Base-by-base conservation (phyloP, 2,797 vertebrate species). In the Mus minutoides region DNA sequence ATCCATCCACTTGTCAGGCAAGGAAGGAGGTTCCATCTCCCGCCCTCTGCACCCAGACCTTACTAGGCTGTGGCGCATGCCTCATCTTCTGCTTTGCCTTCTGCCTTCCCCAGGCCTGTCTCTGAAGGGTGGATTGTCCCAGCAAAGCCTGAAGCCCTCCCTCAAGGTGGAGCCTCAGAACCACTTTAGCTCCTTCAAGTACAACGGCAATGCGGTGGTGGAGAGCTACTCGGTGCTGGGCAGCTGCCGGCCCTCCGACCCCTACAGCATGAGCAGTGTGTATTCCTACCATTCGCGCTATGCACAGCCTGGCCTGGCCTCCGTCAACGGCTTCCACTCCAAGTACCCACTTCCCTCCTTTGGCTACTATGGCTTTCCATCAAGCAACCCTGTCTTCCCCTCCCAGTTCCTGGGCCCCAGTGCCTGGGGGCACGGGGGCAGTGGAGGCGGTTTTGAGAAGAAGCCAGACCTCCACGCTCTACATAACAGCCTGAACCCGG, bases 281-380 rank as follows among this genome's bases (percentile, higher is more conserved):
- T 99, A 99, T 98, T 98, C 99, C 96, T 99, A 99, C 97, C 99
- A 99, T 98, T 99, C 99, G 97, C 99, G 99, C 99, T 99, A 99
- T 99, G 99, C 99, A 99, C 99, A 99, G 98, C 99, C 99, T 98
- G 98, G 98, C 98, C 99, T 99, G 96, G 98, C 99, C 98, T 98
- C 99, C 49, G 97, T 99, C 97, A 99, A 99, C 3, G 99, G 99
- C 98, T 99, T 99, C 98, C 99, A 99, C 98, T 99, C 99, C 95
- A 99, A 99, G 98, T 99, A 99, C 52, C 95, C 99, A 43, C 99
- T 99, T 96, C 99, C 99, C 83, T 99, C 99, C 49, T 99, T 99
- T 1, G 98, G 99, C 97, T 99, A 99, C 97, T 99, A 99, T 37
- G 99, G 99, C 98, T 99, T 99, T 97, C 98, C 99, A 92, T 98